Conservation (phyloP, 1,140 invertebrate genomes). For the Cherax destructor region DNA sequence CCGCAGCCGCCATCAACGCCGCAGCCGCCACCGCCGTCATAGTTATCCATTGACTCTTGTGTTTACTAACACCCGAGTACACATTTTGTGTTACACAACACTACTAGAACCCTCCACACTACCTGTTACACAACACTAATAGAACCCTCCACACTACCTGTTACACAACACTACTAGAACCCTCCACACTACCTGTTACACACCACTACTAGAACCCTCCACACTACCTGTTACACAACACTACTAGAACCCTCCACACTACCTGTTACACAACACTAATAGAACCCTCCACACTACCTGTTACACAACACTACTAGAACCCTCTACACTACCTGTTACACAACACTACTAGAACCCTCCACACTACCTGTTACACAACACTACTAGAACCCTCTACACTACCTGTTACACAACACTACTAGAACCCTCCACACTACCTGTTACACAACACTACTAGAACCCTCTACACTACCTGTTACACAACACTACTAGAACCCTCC, state of each 20-base stretch:
- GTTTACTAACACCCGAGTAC: background rate
- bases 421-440: background rate
- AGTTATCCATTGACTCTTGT: conserved; percentile 7
- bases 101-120: background rate
- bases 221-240: background rate
- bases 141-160: background rate
- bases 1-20: too few species aligned
- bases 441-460: background rate
- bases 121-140: background rate
- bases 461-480: background rate
- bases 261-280: background rate
- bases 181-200: background rate
- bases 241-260: background rate
- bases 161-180: background rate
- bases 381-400: background rate
- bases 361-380: background rate
- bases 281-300: background rate
- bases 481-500: background rate
- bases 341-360: background rate
- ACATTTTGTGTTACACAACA: conserved; percentile 1
- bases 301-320: background rate
- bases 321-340: background rate
- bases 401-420: background rate
- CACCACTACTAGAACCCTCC: background rate
- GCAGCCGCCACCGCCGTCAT: background rate